These are phyloP conservation scores for Emydocephalus ijimae DNA, from an alignment of 2,113 vertebrate species.

Conservation along the genomic window DNA sequence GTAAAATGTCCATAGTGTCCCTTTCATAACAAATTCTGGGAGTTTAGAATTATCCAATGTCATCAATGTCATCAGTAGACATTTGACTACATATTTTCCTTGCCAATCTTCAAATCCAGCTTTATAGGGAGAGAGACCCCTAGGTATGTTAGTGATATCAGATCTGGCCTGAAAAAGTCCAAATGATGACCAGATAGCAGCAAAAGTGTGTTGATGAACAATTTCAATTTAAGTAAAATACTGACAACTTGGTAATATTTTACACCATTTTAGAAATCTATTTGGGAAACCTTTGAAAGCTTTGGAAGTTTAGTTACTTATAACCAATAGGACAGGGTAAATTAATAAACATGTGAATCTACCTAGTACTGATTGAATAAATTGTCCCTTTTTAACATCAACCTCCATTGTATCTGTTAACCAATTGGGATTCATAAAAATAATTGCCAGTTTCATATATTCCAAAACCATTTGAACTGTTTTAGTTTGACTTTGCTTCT, in stretches of 20 bases:
- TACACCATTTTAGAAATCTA: slow-evolving; percentile 1
- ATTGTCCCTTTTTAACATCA: background rate
- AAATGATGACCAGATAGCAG: background rate
- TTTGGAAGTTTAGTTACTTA: background rate
- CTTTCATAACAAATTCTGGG: background rate
- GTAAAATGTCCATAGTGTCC: background rate
- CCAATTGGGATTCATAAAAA: background rate
- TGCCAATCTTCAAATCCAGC: background rate
- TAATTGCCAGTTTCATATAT: background rate
- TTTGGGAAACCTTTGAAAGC: background rate
- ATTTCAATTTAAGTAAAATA: slow-evolving; percentile 15
- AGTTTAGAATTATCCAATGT: background rate
- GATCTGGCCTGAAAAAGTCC: background rate
- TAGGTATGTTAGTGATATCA: too few relatives aligned
- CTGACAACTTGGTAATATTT: background rate
- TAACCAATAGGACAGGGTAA: background rate
- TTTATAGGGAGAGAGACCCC: background rate
- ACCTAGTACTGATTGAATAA: background rate
- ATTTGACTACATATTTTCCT: background rate
- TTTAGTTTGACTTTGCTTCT: background rate
- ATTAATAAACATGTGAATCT: background rate
- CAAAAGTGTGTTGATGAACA: background rate
- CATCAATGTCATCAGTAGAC: background rate
- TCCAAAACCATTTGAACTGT: background rate
- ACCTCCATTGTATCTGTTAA: background rate